Evolutionary conservation across 1,140 invertebrate species (phyloP).

Genomic region (Rhopalosiphum padi): DNA sequence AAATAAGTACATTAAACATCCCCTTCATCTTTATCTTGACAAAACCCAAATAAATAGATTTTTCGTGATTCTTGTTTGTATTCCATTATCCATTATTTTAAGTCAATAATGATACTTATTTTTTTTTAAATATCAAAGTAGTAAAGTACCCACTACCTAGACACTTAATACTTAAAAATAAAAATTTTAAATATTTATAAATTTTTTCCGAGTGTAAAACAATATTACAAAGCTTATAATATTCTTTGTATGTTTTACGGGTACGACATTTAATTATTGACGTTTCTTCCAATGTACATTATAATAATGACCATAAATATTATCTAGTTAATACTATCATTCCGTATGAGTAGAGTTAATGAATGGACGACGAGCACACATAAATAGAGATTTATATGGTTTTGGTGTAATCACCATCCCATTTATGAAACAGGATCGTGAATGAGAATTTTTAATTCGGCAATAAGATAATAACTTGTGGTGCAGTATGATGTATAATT

Average conservation of each 20-base stretch:
- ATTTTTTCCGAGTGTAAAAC: not conserved
- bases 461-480: conserved; percentile 13
- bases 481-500: not conserved
- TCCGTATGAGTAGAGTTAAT: not conserved
- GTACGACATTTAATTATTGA: not conserved
- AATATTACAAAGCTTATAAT: not conserved
- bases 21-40: not conserved
- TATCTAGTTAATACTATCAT: not conserved
- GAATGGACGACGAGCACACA: not conserved
- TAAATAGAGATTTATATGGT: conserved; percentile 43
- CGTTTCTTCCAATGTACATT: not conserved
- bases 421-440: not conserved
- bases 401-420: not conserved
- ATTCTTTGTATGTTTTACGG: not conserved
- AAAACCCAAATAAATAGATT: not conserved
- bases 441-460: conserved; percentile 27
- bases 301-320: not conserved
- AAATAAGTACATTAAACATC: conserved; percentile 46
- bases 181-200: not conserved
- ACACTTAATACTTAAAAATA: not conserved
- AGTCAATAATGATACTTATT: conserved; percentile 12
- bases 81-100: conserved; percentile 12
- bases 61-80: conserved; percentile 22
- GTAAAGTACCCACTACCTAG: not conserved
- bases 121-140: not conserved